Evolutionary conservation across 2,113 vertebrate genomes (phyloP), one percentile per base, ranked within the genome.

Genomic region (Phalacrocorax brasilianus): DNA sequence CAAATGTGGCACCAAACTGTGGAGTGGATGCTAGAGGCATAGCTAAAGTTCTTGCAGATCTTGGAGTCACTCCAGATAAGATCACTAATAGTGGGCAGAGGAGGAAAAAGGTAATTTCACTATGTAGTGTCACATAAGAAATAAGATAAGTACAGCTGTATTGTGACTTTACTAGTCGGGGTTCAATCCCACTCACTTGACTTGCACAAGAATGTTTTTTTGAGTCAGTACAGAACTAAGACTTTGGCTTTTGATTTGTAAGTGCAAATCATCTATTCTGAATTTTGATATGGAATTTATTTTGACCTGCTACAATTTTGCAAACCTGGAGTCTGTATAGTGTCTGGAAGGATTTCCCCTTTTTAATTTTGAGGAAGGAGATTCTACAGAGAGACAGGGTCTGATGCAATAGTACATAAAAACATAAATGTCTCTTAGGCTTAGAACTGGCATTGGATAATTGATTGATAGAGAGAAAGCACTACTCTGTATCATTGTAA

Each of bases 51-150:
- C 98, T 99, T 71, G 98, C 99, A 6, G 99, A 99, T 98, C 98
- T 99, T 47, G 99, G 99, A 17, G 99, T 99, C 94, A 99, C 99
- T 35, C 99, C 99, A 22, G 99, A 99, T 97, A 99, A 99, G 96
- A 99, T 99, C 97, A 99, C 99, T 96, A 99, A 99, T 96, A 99
- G 98, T 1, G 99, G 99, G 16, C 99, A 99, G 94, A 98, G 99
- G 93, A 98, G 99, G 97, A 99, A 99, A 99, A 99, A 99, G 99
- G 99, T 99, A 98, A 95, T 42, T n/a, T 71, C 65, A 35, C 14
- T 68, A 7, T 26, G 16, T 26, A 71, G 40, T 33, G 9, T 58
- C 24, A 47, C 50, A 11, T 77, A 26, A 17, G 55, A 89, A 77
- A 49, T 16, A 9, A 40, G 8, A 62, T 32, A n/a, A 65, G 7